Evolutionary conservation across 2,888 invertebrate species (phyloP), one percentile per base, ranked within the genome.

Genomic region (Euproctis similis): DNA sequence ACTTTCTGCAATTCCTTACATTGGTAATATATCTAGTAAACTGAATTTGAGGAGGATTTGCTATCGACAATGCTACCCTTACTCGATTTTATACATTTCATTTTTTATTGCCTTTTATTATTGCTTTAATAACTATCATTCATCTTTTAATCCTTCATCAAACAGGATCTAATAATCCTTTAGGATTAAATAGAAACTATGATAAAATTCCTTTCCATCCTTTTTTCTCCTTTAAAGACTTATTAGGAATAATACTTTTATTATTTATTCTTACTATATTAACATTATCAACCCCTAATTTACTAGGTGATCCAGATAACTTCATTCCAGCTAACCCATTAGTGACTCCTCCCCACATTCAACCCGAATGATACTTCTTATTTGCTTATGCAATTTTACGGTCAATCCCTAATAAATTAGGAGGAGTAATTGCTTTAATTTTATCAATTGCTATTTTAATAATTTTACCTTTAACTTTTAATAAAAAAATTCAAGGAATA

Each of bases 291-390:
- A 76, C 70, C 3, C 91, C 91, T 0, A 87, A 88, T 50, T 39
- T 89, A 59, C 51, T 92, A 62, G 85, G 87, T 47, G 91, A 92
- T 13, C 89, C 90, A 0, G 92, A 92, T 81, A 93, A 92, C 76
- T 93, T 91, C 76, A 89, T 87, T 11, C 87, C 88, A 0, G 91
- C 90, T 3, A 90, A 91, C 43, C 87, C 89, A 0, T 53, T 91
- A 78, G 84, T 89, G 8, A 92, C 92, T 0, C 92, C 92, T 0
- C 64, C 87, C 4, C 92, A 92, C 60, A 93, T 93, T 81, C 90
- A 93, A 87, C 92, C 92, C 24, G 93, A 94, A 87, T 93, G 92
- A 89, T 93, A 93, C 67, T 94, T 93, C 56, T 67, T 93, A 84
- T 93, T 92, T 85, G 92, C 92, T 8, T 93, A 93, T 69, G 90